Percentiles rank a stretch among this genome's conserved stretches.
Evolutionary conservation across 2,888 invertebrate species (phyloP).

Genomic region (Trissoscelio sp.): DNA sequence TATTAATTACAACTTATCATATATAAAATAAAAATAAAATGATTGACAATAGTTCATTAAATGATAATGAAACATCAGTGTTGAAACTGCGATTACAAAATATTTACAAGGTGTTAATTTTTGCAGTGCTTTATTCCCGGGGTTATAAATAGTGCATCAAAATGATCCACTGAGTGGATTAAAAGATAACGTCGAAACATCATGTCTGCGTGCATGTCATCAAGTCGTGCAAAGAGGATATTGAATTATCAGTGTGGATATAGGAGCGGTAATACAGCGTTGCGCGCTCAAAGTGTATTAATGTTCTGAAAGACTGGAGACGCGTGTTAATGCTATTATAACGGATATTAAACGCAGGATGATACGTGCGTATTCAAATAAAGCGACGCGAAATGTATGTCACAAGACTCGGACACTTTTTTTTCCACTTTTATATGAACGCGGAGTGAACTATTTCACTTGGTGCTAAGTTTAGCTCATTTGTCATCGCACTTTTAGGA

Average conservation of each 20-base stretch:
- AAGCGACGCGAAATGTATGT: slow-evolving; percentile 32
- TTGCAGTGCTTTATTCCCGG: slow-evolving; percentile 30
- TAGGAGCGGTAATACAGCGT: slow-evolving; percentile 54
- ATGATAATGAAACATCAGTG: neutral
- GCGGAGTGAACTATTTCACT: slow-evolving; percentile 12
- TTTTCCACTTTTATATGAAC: slow-evolving; percentile 14
- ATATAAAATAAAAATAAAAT: neutral
- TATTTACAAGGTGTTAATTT: slow-evolving; percentile 43
- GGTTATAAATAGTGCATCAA: slow-evolving; percentile 44
- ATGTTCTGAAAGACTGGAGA: slow-evolving; percentile 56
- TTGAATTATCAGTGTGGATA: slow-evolving; percentile 63
- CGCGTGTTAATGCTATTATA: slow-evolving; percentile 63
- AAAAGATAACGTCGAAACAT: slow-evolving; percentile 64
- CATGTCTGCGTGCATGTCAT: slow-evolving; percentile 61
- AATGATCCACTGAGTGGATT: slow-evolving; percentile 50
- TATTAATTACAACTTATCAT: neutral
- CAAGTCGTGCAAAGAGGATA: slow-evolving; percentile 65
- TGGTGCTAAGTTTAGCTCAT: slow-evolving; percentile 13
- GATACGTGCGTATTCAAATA: slow-evolving; percentile 54
- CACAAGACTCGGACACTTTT: neutral
- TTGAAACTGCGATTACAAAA: slow-evolving; percentile 3
- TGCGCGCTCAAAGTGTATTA: slow-evolving; percentile 63
- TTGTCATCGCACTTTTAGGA: slow-evolving; percentile 4
- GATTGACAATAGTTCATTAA: neutral
- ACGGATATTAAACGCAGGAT: slow-evolving; percentile 63